Conservation (phyloP, 2,888 invertebrate species). For the Hedya salicella region DNA sequence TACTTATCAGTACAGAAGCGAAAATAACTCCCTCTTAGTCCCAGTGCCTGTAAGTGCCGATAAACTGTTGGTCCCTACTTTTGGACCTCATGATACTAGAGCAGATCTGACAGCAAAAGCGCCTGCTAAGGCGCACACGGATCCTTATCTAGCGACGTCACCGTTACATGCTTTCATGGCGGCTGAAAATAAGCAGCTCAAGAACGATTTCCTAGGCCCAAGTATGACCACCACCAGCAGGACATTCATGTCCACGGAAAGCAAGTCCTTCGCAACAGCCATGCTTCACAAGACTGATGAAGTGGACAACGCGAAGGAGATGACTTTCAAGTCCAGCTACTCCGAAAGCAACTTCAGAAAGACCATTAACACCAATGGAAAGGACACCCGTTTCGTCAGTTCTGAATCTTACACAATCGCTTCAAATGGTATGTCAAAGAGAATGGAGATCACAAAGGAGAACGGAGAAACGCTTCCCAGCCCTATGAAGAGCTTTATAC, state of each 20-base stretch:
- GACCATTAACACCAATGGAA: constrained; percentile 69
- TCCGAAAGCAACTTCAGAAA: constrained; percentile 81
- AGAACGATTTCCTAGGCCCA: constrained; percentile 80
- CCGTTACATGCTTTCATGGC: constrained; percentile 79
- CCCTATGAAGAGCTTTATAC: constrained; percentile 91
- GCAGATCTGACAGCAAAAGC: constrained; percentile 79
- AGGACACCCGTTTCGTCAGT: constrained; percentile 64
- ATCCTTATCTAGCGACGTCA: constrained; percentile 73
- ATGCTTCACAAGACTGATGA: constrained; percentile 77
- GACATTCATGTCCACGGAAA: constrained; percentile 73
- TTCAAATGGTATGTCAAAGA: constrained; percentile 76
- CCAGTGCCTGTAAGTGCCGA: constrained; percentile 81
- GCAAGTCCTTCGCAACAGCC: constrained; percentile 74
- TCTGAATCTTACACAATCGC: constrained; percentile 80
- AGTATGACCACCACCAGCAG: constrained; percentile 78
- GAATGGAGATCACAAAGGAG: constrained; percentile 79
- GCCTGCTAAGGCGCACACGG: constrained; percentile 82
- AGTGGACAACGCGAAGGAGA: constrained; percentile 74
- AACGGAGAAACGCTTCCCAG: constrained; percentile 78
- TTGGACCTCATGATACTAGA: constrained; percentile 79
- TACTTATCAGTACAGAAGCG: constrained; percentile 76
- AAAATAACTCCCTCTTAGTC: constrained; percentile 74
- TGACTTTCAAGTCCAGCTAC: constrained; percentile 79
- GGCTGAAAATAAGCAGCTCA: constrained; percentile 78
- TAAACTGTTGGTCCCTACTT: constrained; percentile 84